Evolutionary conservation across 2,113 vertebrate genomes (phyloP).

Genomic region (Benitochromis conjunctus): DNA sequence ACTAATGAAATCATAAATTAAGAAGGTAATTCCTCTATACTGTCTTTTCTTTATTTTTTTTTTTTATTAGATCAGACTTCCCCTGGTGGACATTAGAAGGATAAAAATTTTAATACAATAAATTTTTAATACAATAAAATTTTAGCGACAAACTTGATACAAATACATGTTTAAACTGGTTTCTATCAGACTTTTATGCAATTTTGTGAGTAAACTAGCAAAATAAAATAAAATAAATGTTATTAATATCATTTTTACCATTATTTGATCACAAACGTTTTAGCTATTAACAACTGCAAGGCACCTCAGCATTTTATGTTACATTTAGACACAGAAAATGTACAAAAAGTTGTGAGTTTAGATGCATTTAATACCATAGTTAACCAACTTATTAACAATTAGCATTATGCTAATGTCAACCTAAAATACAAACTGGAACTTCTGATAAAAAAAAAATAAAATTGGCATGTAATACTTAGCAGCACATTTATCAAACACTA

Average conservation of each 20-base stretch:
- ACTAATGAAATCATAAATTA: neutral
- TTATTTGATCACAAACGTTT: neutral
- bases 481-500: neutral
- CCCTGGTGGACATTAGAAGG: neutral
- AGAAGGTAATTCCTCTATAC: rapidly evolving
- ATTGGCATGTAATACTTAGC: neutral
- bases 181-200: neutral
- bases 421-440: neutral
- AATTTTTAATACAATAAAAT: neutral
- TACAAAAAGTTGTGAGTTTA: neutral
- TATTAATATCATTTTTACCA: neutral
- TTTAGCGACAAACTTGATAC: neutral
- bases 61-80: no score
- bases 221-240: neutral
- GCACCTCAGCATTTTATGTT: neutral
- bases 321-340: neutral
- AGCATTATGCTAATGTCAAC: neutral
- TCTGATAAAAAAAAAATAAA: neutral
- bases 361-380: neutral
- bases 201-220: neutral
- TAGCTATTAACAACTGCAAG: neutral
- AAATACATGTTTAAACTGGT: rapidly evolving
- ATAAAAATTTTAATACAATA: neutral
- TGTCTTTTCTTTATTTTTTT: no score
- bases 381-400: neutral